A percentile compares a stretch with the other conserved stretches of the same genome.
phyloP scores from a whole-genome alignment of 1,140 invertebrate genomes.

The Gryllus bimaculatus region DNA sequence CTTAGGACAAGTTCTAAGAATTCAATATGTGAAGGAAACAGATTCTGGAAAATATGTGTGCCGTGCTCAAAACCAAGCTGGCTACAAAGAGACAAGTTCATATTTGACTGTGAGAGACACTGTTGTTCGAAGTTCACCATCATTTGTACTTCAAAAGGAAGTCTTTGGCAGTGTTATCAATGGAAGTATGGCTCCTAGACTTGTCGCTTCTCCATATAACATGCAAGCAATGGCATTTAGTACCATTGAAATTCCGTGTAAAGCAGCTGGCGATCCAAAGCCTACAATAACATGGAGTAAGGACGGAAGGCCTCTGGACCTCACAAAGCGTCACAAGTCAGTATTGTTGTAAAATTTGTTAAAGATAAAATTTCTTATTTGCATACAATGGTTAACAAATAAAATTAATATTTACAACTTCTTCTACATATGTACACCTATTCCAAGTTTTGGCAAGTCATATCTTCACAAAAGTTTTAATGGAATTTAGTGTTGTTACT shows the following conservation, averaged over 20 bases:
- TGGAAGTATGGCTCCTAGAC: conserved; percentile 40
- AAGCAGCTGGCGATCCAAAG: conserved; percentile 65
- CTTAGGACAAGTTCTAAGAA: conserved; percentile 42
- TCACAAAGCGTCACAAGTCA: conserved; percentile 31
- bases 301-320: conserved; percentile 51
- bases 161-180: neutral
- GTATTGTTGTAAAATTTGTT: no score
- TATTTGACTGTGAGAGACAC: conserved; percentile 44
- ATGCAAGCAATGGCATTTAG: conserved; percentile 59
- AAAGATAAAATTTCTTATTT: no score
- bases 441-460: no score
- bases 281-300: conserved; percentile 72
- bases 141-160: neutral
- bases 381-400: no score
- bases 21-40: conserved; percentile 48
- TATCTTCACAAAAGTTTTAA: no score
- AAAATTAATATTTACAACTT: no score
- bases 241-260: conserved; percentile 69
- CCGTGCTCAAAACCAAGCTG: conserved; percentile 61
- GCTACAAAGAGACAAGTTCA: conserved; percentile 54
- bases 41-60: conserved; percentile 76
- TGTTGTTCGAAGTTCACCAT: neutral
- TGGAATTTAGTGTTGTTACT: no score
- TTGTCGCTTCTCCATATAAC: conserved; percentile 60
- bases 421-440: no score